Evolutionary conservation across 2,888 invertebrate genomes (phyloP).

Genomic region (Scotopteryx bipunctaria): DNA sequence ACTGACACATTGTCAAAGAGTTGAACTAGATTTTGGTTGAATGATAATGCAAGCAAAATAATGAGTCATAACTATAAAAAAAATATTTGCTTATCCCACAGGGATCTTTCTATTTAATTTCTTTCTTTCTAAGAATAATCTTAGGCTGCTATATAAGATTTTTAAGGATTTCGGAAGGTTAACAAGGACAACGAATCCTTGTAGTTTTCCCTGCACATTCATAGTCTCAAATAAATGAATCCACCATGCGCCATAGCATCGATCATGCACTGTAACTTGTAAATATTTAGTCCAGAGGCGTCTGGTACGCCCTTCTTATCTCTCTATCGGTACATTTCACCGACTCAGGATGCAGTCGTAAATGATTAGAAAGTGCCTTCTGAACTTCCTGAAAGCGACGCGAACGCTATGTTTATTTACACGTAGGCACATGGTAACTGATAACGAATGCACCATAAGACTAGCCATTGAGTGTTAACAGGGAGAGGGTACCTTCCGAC

Average conservation of each 20-base stretch:
- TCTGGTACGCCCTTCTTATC: constrained; percentile 77
- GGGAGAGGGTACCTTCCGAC: too few relatives aligned
- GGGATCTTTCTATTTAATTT: too few relatives aligned
- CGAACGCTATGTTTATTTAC: constrained; percentile 58
- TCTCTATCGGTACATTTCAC: constrained; percentile 66
- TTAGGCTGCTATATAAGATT: too few relatives aligned
- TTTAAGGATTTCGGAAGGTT: too few relatives aligned
- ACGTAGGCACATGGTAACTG: constrained; percentile 55
- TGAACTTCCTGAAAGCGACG: constrained; percentile 59
- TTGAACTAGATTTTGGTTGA: too few relatives aligned
- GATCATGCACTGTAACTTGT: constrained; percentile 7
- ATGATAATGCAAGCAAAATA: too few relatives aligned
- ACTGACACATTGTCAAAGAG: neutral
- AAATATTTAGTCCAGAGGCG: constrained; percentile 64
- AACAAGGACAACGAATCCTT: too few relatives aligned
- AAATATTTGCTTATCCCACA: too few relatives aligned
- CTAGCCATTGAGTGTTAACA: neutral
- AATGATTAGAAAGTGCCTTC: constrained; percentile 67
- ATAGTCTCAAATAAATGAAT: too few relatives aligned
- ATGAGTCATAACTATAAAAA: too few relatives aligned
- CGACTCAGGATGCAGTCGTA: constrained; percentile 59
- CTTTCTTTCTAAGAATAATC: too few relatives aligned
- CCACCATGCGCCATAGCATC: constrained; percentile 6
- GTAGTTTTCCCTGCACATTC: too few relatives aligned
- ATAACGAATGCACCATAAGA: constrained; percentile 39